Evolutionary conservation across 2,113 vertebrate species (phyloP).

Genomic region (Gymnocephalus cernua): DNA sequence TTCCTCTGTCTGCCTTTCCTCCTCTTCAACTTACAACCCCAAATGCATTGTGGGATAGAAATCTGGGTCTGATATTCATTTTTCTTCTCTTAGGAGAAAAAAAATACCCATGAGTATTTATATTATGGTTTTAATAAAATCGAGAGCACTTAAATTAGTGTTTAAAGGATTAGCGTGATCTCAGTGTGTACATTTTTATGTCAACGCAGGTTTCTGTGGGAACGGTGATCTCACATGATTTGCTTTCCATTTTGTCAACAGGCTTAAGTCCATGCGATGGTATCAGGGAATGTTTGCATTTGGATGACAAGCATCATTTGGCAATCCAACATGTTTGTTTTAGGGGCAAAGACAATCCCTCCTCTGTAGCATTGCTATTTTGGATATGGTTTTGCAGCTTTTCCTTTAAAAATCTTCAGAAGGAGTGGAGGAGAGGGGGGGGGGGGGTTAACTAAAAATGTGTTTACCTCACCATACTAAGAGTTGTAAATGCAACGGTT

Average conservation of each 20-base stretch:
- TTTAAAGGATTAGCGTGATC: conserved; percentile 55
- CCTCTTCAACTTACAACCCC: conserved; percentile 56
- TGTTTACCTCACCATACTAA: conserved; percentile 78
- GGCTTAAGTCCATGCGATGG: conserved; percentile 49
- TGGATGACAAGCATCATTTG: conserved; percentile 69
- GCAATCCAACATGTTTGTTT: conserved; percentile 66
- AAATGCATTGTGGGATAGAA: conserved; percentile 74
- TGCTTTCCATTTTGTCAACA: conserved; percentile 55
- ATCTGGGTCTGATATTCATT: conserved; percentile 76
- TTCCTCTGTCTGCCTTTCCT: conserved; percentile 52
- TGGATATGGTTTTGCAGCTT: conserved; percentile 42
- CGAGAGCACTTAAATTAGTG: conserved; percentile 50
- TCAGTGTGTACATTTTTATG: conserved; percentile 39
- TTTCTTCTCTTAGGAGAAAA: conserved; percentile 61
- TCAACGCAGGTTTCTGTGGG: conserved; percentile 16
- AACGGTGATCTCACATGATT: conserved; percentile 38
- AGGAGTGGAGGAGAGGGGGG: neutral
- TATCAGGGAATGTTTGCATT: conserved; percentile 67
- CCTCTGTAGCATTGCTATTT: conserved; percentile 37
- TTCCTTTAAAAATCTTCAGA: conserved; percentile 50
- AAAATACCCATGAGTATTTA: conserved; percentile 70
- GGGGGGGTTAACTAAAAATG: conserved; percentile 62
- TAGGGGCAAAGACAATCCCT: conserved; percentile 46
- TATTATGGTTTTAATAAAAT: conserved; percentile 70
- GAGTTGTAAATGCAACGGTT: conserved; percentile 82